phyloP scores from a whole-genome alignment of 2,888 invertebrate species.

The Venusia cambrica region DNA sequence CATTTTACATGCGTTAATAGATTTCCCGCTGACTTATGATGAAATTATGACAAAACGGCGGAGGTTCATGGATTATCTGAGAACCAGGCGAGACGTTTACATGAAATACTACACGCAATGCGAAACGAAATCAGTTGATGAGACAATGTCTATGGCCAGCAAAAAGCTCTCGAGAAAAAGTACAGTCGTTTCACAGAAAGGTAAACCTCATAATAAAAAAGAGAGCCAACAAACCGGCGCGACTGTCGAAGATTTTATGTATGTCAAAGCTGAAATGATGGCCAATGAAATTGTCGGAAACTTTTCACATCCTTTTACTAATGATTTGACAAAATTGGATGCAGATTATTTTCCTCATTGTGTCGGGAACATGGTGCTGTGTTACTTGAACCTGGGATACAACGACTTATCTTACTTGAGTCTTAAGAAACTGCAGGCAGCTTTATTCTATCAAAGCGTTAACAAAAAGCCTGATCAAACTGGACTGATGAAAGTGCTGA shows the following conservation, averaged over 20 bases:
- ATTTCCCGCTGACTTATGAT: conserved; percentile 44
- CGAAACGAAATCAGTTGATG: conserved; percentile 26
- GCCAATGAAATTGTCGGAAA: conserved; percentile 38
- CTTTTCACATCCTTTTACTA: conserved; percentile 42
- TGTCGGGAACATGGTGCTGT: conserved; percentile 47
- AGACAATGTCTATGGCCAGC: conserved; percentile 22
- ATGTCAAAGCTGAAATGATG: conserved; percentile 35
- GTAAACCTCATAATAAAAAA: conserved; percentile 24
- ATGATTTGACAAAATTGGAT: conserved; percentile 24
- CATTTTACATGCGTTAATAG: conserved; percentile 43
- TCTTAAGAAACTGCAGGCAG: conserved; percentile 38
- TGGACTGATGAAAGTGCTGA: conserved; percentile 45
- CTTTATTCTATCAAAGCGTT: conserved; percentile 42
- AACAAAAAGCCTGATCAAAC: conserved; percentile 27
- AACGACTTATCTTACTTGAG: conserved; percentile 45
- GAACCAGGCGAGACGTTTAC: conserved; percentile 22
- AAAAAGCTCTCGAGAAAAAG: conserved; percentile 28
- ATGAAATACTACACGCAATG: conserved; percentile 24
- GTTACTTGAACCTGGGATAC: conserved; percentile 54
- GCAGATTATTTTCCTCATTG: conserved; percentile 35
- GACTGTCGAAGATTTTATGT: conserved; percentile 26
- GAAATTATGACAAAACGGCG: conserved; percentile 38
- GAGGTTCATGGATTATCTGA: conserved; percentile 34
- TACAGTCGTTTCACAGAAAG: conserved; percentile 12
- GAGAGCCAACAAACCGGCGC: neutral